Evolutionary conservation across 2,113 vertebrate species (phyloP).

Genomic region (Hippocampus mohnikei): DNA sequence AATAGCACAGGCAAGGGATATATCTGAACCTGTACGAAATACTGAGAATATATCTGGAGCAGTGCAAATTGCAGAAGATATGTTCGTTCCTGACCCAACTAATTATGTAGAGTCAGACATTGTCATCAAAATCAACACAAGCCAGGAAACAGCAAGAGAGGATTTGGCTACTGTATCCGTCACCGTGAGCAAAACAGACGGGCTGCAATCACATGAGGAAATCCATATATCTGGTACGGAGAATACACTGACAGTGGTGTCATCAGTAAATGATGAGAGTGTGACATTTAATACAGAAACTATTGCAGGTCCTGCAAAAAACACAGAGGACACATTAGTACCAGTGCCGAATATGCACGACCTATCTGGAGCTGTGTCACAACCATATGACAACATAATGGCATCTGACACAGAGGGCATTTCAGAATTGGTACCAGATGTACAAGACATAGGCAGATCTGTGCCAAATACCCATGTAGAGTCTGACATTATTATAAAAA

Average conservation of each 20-base stretch:
- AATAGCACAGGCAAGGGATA: background rate
- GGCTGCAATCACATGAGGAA: slow-evolving; percentile 3
- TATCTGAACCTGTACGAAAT: background rate
- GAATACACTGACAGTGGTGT: background rate
- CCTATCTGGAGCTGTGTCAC: background rate
- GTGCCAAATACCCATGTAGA: background rate
- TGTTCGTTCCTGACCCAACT: background rate
- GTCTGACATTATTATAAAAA: slow-evolving; percentile 3
- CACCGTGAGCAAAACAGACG: background rate
- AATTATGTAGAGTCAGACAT: slow-evolving; percentile 1
- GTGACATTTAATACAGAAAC: background rate
- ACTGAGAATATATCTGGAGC: background rate
- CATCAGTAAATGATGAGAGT: background rate
- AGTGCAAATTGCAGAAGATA: background rate
- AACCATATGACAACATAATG: background rate
- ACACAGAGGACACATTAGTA: background rate
- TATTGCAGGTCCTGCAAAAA: background rate
- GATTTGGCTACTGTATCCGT: slow-evolving; percentile 3
- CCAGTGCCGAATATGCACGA: background rate
- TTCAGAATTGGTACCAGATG: background rate
- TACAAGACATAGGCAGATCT: background rate
- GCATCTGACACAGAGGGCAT: background rate
- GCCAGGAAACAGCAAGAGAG: background rate
- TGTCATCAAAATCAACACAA: slow-evolving; percentile 3
- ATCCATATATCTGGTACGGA: slow-evolving; percentile 2